These are phyloP conservation scores for Bergia puertoricense DNA, from an alignment of 92 coral and sea anemone genomes.

Conservation along the genomic window DNA sequence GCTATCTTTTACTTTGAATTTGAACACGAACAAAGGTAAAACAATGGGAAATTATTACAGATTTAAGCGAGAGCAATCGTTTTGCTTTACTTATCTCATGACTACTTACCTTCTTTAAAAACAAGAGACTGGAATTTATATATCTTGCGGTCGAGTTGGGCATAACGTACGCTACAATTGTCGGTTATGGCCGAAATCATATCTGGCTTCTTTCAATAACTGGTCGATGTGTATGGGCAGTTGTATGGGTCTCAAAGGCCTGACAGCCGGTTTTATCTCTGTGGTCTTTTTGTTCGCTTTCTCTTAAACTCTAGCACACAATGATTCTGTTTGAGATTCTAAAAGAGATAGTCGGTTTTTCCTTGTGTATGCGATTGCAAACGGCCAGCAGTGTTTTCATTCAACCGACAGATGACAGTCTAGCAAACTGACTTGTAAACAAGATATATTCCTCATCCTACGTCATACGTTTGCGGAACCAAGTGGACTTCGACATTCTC, in stretches of 20 bases:
- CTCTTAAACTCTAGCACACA: neutral
- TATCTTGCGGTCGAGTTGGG: slow-evolving; percentile 54
- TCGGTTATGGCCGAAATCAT: slow-evolving; percentile 65
- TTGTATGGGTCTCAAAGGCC: neutral
- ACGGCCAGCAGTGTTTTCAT: neutral
- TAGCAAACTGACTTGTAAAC: neutral
- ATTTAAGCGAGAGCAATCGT: neutral
- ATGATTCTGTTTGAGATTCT: neutral
- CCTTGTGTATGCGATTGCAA: neutral
- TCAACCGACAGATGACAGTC: neutral
- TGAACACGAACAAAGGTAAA: neutral
- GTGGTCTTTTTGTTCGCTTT: neutral
- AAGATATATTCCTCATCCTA: neutral
- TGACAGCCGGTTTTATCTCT: neutral
- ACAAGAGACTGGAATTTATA: slow-evolving; percentile 66
- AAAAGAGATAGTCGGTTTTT: neutral
- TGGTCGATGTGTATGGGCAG: neutral
- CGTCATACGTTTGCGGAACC: neutral
- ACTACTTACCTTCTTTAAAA: slow-evolving; percentile 59
- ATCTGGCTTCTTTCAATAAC: neutral
- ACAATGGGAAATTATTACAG: neutral
- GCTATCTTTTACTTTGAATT: neutral
- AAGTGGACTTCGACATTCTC: too few relatives aligned
- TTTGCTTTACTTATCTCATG: neutral
- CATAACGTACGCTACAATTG: slow-evolving; percentile 54